Base-by-base conservation (phyloP, 1,140 invertebrate species). In the Atta colombica region DNA sequence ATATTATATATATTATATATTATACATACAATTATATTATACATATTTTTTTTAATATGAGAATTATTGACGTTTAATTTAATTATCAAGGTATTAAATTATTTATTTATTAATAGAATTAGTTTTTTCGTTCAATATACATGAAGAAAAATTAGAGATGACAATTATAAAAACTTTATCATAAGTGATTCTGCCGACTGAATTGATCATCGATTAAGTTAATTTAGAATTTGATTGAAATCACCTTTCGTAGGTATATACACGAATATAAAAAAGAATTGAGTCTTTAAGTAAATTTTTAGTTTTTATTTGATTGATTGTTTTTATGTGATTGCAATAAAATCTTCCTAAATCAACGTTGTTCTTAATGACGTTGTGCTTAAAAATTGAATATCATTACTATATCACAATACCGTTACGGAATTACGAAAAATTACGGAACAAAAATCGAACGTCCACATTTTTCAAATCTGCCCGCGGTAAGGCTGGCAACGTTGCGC, bases 391-490 rank as follows among this genome's bases (percentile, higher is more conserved):
- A 31, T 65, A 28, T 65, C 5, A 63, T 25, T 25, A 31, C 4
- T 18, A 63, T 25, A 25, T 63, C 28, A 7, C 2, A 3, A 14
- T 61, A 61, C 4, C 6, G 7, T 55, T 55, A 25, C 25, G 0
- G 25, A 25, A 25, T 25, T 55, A 55, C 6, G 28, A 65, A 31
- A 31, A 51, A 1, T 28, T 53, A 35, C 5, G 5, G 0, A 55
- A 55, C n/a, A 31, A 71, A 53, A 71, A 71, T 28, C 53, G 3
- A 2, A 0, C 1, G 14, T 49, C 1, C 21, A 51, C 0, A 51
- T 51, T 72, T 39, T 77, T 77, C 14, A 61, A 66, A 81, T 45
- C 10, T 2, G 18, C 77, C 66, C 78, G 66, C 66, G 45, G 3
- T 31, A 4, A 55, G 31, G n/a, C 21, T 71, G 65, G 35, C 35